Evolutionary conservation across 1,140 invertebrate species (phyloP), one percentile per base, ranked within the genome.

Genomic region (Nephila pilipes): DNA sequence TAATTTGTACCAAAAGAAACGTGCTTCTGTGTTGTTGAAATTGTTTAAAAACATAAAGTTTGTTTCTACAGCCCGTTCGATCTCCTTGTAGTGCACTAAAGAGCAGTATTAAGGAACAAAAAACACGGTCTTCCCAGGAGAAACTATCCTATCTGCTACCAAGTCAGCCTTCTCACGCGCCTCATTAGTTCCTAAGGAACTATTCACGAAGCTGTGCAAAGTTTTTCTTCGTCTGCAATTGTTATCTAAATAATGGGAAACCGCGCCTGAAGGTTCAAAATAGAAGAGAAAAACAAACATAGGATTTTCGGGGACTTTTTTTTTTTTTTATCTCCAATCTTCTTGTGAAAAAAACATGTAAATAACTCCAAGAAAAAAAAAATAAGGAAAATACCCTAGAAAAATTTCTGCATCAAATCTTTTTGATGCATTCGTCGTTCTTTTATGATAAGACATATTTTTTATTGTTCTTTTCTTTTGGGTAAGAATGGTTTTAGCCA

Each of bases 161-260:
- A 58, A 14, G n/a, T 29, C 22, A 25, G 81, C 81, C 46, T 85
- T 38, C 32, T 29, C 54, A 14, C 54, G 4, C n/a, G 81, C 38
- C 81, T 85, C 81, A 85, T 85, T 85, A 85, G 81, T 58, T 85
- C 54, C 4, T 10, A 18, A n/a, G 3, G 38, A 80, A 80, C 79
- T 22, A 80, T 80, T 12, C 32, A 8, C 79, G n/a, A 80, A 29
- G n/a, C n/a, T n/a, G n/a, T n/a, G n/a, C n/a, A n/a, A n/a, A n/a
- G 14, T 55, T 85, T 83, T 85, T 85, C 29, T 57, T 25, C 54
- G 81, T 85, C n/a, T 85, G 54, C 81, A 55, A 55, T 85, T 85
- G 46, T 85, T 85, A 85, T n/a, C 46, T 85, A 58, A 85, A 85
- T 85, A 85, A 85, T 57, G 81, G 46, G 38, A 46, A 57, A 85